Percentiles rank a stretch among this genome's conserved stretches.
Evolutionary conservation across 2,797 vertebrate genomes (phyloP).

Genomic region (Catharus ustulatus): DNA sequence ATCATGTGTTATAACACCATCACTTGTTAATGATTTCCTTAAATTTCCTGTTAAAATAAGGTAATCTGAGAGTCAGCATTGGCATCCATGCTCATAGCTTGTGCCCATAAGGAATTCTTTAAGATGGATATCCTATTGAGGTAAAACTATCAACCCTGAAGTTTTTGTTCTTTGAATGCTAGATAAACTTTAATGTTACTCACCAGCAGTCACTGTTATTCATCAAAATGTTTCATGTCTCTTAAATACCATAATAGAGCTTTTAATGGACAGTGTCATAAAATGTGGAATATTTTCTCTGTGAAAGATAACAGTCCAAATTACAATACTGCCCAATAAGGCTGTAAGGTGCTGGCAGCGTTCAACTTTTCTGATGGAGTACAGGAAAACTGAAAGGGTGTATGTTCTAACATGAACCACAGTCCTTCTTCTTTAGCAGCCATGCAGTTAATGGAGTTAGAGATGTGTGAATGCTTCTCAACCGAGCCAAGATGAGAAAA

Average conservation of each 20-base stretch:
- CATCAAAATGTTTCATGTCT: not conserved
- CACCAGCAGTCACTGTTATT: not conserved
- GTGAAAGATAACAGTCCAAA: not conserved
- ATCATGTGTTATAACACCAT: not conserved
- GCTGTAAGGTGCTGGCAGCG: not conserved
- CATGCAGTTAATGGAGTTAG: not conserved
- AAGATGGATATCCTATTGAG: not conserved
- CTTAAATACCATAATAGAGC: not conserved
- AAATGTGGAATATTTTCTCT: not conserved
- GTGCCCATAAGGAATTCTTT: not conserved
- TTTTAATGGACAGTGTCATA: not conserved
- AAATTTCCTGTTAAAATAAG: not conserved
- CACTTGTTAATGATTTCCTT: not conserved
- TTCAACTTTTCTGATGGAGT: not conserved
- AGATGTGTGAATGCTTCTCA: not conserved
- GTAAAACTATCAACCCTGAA: not conserved
- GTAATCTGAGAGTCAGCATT: not conserved
- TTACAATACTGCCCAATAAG: not conserved
- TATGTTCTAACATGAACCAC: not conserved
- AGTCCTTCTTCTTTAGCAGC: not conserved
- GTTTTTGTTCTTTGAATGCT: not conserved
- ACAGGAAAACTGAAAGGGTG: not conserved
- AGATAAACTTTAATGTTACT: not conserved
- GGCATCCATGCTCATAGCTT: not conserved
- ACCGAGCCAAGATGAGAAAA: not conserved